Evolutionary conservation across 2,113 vertebrate genomes (phyloP).

Genomic region (Leptobrachium leishanense): DNA sequence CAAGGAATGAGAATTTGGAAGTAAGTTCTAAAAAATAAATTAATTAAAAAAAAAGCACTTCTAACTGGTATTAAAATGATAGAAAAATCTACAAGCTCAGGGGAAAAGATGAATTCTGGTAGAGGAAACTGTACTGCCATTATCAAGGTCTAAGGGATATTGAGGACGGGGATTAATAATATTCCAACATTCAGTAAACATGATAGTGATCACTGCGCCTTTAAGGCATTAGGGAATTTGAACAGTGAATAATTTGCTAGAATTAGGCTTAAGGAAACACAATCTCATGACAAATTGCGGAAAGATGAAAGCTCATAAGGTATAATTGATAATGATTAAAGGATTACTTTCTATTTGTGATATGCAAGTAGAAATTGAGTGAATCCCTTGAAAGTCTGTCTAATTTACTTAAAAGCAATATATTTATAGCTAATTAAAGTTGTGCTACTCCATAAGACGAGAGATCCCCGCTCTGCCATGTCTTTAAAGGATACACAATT

Average conservation of each 20-base stretch:
- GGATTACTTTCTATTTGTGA: conserved; percentile 37
- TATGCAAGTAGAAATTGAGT: conserved; percentile 22
- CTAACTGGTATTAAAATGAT: too few relatives aligned
- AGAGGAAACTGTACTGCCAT: background rate
- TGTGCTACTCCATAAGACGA: conserved; percentile 2
- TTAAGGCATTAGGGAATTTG: conserved; percentile 4
- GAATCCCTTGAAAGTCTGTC: conserved; percentile 28
- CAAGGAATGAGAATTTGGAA: too few relatives aligned
- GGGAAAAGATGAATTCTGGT: background rate
- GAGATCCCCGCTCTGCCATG: background rate
- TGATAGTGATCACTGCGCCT: background rate
- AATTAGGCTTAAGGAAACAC: conserved; percentile 11
- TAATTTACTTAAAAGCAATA: conserved; percentile 24
- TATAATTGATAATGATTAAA: conserved; percentile 44
- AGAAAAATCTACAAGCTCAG: too few relatives aligned
- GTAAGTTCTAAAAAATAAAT: too few relatives aligned
- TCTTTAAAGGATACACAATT: background rate
- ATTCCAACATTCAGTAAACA: background rate
- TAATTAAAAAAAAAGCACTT: too few relatives aligned
- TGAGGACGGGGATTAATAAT: background rate
- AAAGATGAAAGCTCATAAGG: conserved; percentile 26
- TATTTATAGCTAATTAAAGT: conserved; percentile 36
- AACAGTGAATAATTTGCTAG: conserved; percentile 17
- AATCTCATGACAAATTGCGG: conserved; percentile 11
- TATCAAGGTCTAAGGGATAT: background rate